Percentiles rank a stretch among this genome's conserved stretches.
These are phyloP conservation scores for Protula sp. DNA, from an alignment of 2,888 invertebrate species.

Conservation along the genomic window DNA sequence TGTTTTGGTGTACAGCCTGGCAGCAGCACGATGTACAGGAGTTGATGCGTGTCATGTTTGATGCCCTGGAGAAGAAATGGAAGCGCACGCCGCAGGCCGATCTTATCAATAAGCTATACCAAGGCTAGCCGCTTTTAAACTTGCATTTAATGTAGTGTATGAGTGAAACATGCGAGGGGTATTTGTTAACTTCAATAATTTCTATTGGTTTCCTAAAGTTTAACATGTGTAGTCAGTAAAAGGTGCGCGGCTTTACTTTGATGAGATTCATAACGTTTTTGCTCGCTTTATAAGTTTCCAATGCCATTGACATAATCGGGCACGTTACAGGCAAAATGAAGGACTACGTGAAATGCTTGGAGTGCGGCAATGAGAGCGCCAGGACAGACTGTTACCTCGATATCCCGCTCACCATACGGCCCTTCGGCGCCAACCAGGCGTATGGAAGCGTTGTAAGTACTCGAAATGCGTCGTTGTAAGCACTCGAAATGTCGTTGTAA, in stretches of 20 bases:
- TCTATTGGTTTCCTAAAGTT: no score
- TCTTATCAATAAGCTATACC: slow-evolving; percentile 73
- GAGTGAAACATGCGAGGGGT: no score
- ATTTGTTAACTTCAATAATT: no score
- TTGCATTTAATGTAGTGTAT: no score
- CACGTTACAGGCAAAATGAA: no score
- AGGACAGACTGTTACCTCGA: slow-evolving; percentile 78
- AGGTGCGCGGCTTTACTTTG: no score
- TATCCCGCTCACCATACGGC: slow-evolving; percentile 77
- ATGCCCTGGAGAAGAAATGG: slow-evolving; percentile 78
- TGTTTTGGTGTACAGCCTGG: no score
- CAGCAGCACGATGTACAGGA: slow-evolving; percentile 91
- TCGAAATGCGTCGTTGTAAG: background rate
- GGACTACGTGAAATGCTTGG: slow-evolving; percentile 83
- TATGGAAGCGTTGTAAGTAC: slow-evolving; percentile 67
- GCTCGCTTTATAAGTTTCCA: no score
- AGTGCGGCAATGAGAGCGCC: slow-evolving; percentile 74
- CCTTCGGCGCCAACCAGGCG: slow-evolving; percentile 71
- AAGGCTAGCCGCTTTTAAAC: no score
- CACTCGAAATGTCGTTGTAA: slow-evolving; percentile 58
- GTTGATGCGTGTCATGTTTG: slow-evolving; percentile 83
- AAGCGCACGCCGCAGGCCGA: slow-evolving; percentile 75
- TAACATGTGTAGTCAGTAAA: no score
- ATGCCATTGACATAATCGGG: no score
- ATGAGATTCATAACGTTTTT: no score